These are phyloP conservation scores for Rhingia campestris DNA, from an alignment of 2,888 invertebrate genomes.

Conservation along the genomic window DNA sequence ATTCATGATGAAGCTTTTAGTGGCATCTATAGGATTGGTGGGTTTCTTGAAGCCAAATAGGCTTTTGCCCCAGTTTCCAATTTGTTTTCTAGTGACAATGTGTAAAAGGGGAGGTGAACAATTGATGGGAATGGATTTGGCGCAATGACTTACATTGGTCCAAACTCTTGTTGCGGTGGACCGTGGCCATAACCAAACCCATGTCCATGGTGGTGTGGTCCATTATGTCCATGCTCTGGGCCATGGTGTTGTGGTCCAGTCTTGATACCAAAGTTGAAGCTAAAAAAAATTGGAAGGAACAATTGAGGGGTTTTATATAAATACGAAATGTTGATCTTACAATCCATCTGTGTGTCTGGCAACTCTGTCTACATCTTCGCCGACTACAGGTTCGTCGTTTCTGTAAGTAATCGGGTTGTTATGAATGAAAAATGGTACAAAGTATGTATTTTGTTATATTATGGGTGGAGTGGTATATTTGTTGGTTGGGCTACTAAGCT, in stretches of 20 bases:
- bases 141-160: slow-evolving; percentile 25
- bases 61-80: slow-evolving; percentile 7
- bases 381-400: background rate
- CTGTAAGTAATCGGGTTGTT: no score
- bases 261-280: slow-evolving; percentile 42
- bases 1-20: slow-evolving; percentile 76
- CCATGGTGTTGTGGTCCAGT: background rate
- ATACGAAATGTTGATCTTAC: slow-evolving; percentile 17
- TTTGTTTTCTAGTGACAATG: slow-evolving; percentile 2
- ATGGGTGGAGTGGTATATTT: no score
- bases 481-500: no score
- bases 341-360: slow-evolving; percentile 52
- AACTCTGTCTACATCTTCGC: slow-evolving; percentile 7
- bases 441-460: no score
- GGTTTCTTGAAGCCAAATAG: slow-evolving; percentile 36
- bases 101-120: background rate
- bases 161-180: background rate
- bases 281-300: background rate
- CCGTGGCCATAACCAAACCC: slow-evolving; percentile 11
- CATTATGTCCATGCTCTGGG: background rate
- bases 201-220: background rate
- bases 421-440: no score
- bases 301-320: background rate
- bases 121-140: background rate
- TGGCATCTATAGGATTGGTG: slow-evolving; percentile 24